Conservation (phyloP, 2,888 invertebrate species). For the Schrankia costaestrigalis region DNA sequence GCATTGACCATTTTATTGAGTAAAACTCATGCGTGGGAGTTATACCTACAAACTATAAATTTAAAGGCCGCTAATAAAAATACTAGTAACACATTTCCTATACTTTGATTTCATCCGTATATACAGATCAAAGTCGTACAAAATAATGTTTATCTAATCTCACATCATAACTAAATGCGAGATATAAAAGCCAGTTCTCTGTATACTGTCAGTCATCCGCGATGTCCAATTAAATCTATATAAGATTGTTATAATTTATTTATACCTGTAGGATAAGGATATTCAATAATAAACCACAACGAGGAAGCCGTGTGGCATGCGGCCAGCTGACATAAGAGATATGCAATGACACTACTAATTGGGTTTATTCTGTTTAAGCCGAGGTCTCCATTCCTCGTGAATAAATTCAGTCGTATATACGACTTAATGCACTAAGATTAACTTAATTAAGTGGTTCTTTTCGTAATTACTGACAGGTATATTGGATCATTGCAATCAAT, state of each 20-base stretch:
- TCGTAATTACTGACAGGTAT: slow-evolving; percentile 16
- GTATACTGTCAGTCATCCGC: slow-evolving; percentile 31
- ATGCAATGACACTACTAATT: slow-evolving; percentile 24
- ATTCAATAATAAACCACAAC: slow-evolving; percentile 21
- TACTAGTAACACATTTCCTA: slow-evolving; percentile 75
- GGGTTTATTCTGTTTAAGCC: slow-evolving; percentile 22
- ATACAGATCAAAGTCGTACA: slow-evolving; percentile 72
- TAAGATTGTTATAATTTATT: slow-evolving; percentile 30
- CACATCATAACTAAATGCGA: slow-evolving; percentile 51
- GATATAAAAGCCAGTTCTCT: slow-evolving; percentile 48
- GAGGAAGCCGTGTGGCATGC: slow-evolving; percentile 27
- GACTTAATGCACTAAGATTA: slow-evolving; percentile 20
- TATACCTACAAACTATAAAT: slow-evolving; percentile 69
- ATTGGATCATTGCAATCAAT: slow-evolving; percentile 21
- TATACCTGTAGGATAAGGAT: slow-evolving; percentile 23
- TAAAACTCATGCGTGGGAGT: slow-evolving; percentile 64
- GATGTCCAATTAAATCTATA: slow-evolving; percentile 31
- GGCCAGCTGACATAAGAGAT: slow-evolving; percentile 37
- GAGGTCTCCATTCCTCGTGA: slow-evolving; percentile 13
- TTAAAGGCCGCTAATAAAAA: slow-evolving; percentile 73
- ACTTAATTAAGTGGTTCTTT: slow-evolving; percentile 22
- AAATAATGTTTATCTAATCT: slow-evolving; percentile 72
- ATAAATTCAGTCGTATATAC: slow-evolving; percentile 22
- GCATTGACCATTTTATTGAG: slow-evolving; percentile 59
- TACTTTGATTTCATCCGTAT: slow-evolving; percentile 76